phyloP scores from a whole-genome alignment of 2,113 vertebrate genomes.

The Brachyhypopomus gauderio region DNA sequence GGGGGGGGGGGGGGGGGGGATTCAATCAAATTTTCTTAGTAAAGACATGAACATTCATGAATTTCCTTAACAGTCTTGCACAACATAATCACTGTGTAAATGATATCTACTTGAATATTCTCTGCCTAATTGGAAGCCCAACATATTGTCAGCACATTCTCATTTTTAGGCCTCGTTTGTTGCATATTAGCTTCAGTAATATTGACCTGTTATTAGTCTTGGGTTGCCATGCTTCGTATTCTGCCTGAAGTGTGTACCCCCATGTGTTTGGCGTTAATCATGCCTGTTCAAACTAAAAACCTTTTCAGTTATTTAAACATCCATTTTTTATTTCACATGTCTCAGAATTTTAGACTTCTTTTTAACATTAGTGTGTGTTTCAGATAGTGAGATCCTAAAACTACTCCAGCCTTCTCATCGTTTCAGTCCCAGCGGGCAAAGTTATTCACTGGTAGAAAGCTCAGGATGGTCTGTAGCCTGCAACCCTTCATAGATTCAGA shows the following conservation, averaged over 20 bases:
- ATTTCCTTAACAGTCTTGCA: no score
- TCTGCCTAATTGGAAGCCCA: neutral
- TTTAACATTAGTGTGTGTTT: slow-evolving; percentile 53
- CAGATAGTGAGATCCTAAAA: slow-evolving; percentile 40
- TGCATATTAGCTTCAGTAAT: slow-evolving; percentile 7
- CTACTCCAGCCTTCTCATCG: neutral
- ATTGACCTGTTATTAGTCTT: slow-evolving; percentile 10
- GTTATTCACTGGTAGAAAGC: slow-evolving; percentile 41
- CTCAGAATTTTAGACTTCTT: neutral
- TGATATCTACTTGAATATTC: neutral
- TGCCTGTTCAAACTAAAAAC: neutral
- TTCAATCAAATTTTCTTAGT: no score
- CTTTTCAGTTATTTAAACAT: slow-evolving; percentile 15
- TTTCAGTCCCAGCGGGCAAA: slow-evolving; percentile 20
- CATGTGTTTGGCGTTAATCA: neutral
- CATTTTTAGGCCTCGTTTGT: slow-evolving; percentile 37
- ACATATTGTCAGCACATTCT: slow-evolving; percentile 20
- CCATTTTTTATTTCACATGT: neutral
- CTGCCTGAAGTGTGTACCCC: neutral
- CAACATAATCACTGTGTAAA: neutral
- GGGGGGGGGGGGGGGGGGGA: no score
- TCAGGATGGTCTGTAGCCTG: slow-evolving; percentile 38
- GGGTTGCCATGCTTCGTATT: neutral
- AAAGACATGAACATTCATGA: no score
- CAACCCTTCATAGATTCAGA: slow-evolving; percentile 29